Evolutionary conservation across 2,888 invertebrate species (phyloP).

Genomic region (Watsonalla cultraria): DNA sequence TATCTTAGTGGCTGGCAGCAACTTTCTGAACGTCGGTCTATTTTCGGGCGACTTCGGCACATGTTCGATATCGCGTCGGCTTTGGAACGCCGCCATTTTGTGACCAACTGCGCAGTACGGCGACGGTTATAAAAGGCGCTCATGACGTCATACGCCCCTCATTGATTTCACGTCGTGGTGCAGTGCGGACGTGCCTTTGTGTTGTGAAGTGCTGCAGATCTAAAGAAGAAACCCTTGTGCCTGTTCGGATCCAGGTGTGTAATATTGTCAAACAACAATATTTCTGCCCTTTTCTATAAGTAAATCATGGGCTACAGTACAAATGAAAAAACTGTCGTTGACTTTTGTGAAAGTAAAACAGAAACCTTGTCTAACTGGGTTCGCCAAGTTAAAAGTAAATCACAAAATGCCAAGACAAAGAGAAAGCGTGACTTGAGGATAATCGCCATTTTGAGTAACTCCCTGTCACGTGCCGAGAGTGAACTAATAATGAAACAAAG

Average conservation of each 20-base stretch:
- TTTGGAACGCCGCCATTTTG: constrained; percentile 55
- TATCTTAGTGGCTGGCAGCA: neutral
- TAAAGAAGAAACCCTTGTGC: constrained; percentile 52
- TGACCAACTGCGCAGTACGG: constrained; percentile 52
- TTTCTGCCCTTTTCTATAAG: constrained; percentile 33
- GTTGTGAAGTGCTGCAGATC: constrained; percentile 54
- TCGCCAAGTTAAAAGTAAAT: constrained; percentile 80
- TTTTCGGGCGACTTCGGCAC: constrained; percentile 23
- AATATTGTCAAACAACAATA: constrained; percentile 57
- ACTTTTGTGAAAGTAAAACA: constrained; percentile 77
- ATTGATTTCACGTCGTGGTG: constrained; percentile 42
- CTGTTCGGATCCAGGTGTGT: constrained; percentile 75
- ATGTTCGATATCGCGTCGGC: constrained; percentile 10
- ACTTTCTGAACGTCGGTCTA: constrained; percentile 8
- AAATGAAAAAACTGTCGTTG: constrained; percentile 67
- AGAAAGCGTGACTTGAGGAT: constrained; percentile 80
- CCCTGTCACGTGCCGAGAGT: constrained; percentile 78
- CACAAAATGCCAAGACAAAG: constrained; percentile 75
- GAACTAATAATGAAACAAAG: constrained; percentile 81
- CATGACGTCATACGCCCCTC: constrained; percentile 59
- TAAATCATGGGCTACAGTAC: constrained; percentile 66
- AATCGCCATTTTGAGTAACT: constrained; percentile 81
- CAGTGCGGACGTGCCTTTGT: constrained; percentile 47
- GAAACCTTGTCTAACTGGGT: constrained; percentile 81
- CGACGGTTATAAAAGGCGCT: constrained; percentile 46